Conservation (phyloP, 2,113 vertebrate species). For the Sylvilagus bachmani region DNA sequence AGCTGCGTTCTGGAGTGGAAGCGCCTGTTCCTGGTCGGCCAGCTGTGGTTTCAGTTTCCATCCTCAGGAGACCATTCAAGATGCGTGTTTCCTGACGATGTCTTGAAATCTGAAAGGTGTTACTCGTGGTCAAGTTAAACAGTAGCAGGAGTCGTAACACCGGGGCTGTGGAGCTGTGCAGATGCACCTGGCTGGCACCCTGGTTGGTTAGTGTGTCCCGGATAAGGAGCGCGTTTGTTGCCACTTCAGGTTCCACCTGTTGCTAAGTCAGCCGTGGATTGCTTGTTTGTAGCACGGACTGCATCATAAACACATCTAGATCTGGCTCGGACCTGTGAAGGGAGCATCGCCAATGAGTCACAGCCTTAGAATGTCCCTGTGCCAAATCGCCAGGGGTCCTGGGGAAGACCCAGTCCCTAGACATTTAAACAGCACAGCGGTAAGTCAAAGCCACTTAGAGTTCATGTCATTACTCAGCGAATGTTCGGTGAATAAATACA, state of each 20-base stretch:
- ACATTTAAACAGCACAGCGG: not conserved
- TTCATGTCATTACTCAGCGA: not conserved
- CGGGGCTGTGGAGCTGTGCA: not conserved
- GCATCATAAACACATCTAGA: conserved; percentile 67
- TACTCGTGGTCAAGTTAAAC: conserved; percentile 62
- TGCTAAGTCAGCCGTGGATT: conserved; percentile 74
- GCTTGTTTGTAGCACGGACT: conserved; percentile 69
- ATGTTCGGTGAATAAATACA: not conserved
- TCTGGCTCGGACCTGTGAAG: conserved; percentile 67
- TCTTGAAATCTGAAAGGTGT: conserved; percentile 61
- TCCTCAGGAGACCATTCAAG: conserved; percentile 48
- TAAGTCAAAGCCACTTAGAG: conserved; percentile 25
- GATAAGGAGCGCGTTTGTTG: conserved; percentile 66
- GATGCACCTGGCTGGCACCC: not conserved
- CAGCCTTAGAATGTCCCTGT: conserved; percentile 61
- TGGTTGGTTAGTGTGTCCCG: conserved; percentile 50
- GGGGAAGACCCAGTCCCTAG: not conserved
- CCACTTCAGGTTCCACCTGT: conserved; percentile 66
- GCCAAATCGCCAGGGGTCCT: conserved; percentile 9
- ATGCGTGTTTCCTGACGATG: conserved; percentile 46
- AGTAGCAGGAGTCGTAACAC: conserved; percentile 69
- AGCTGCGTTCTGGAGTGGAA: not conserved
- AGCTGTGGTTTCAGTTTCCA: not conserved
- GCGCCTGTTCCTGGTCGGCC: not conserved
- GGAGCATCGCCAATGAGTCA: conserved; percentile 74